Conservation (phyloP, 64 coral and sea anemone species). For the Pocillopora damicornis region DNA sequence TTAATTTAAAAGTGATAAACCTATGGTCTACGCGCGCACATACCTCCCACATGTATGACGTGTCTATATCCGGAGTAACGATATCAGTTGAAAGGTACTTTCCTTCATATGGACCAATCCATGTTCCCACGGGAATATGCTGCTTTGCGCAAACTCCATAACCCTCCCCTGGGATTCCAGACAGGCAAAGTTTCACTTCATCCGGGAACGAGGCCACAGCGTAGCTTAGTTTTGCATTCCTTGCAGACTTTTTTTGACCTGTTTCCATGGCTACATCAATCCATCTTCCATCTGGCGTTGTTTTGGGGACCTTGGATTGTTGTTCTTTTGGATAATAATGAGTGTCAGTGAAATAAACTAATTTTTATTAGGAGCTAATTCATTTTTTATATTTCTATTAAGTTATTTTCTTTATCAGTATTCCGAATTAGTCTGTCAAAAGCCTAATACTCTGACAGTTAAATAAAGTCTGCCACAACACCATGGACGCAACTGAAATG, state of each 20-base stretch:
- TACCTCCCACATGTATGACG: constrained; percentile 86
- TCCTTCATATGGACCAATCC: constrained; percentile 89
- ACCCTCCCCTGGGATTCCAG: constrained; percentile 55
- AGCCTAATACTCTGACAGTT: no score
- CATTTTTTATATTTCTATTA: no score
- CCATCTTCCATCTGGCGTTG: neutral
- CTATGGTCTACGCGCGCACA: neutral
- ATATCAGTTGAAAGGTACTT: constrained; percentile 48
- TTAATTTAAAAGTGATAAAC: neutral
- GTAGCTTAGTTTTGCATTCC: constrained; percentile 31
- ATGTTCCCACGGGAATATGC: constrained; percentile 74
- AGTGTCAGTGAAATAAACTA: neutral
- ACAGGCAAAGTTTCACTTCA: constrained; percentile 63
- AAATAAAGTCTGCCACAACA: no score
- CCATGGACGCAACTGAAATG: no score
- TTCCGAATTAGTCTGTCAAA: no score
- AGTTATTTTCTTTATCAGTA: no score
- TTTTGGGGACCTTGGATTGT: neutral
- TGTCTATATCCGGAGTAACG: constrained; percentile 46
- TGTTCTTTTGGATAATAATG: neutral
- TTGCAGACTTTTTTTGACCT: neutral
- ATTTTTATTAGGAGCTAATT: no score
- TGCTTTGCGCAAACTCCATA: constrained; percentile 75
- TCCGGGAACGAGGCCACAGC: constrained; percentile 66
- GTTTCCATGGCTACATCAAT: neutral